Evolutionary conservation across 2,888 invertebrate species (phyloP), one percentile per base, ranked within the genome.

Genomic region (Leptura quadrifasciata): DNA sequence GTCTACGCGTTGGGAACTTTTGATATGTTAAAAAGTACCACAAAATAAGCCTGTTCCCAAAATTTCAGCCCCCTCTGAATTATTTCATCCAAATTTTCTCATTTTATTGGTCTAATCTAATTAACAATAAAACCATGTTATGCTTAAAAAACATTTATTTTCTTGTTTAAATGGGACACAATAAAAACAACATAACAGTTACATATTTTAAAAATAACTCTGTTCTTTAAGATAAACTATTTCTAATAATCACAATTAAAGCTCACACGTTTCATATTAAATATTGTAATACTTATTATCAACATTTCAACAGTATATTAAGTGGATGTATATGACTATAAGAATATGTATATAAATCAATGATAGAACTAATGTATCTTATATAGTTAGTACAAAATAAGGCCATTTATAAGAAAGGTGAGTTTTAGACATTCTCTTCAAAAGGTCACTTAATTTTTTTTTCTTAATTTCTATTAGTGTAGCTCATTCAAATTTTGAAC

Each of bases 201-300:
- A 55, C 68, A 55, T 31, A 27, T 55, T 24, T n/a, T 67, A 54
- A n/a, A 67, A 54, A 15, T 24, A 55, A 55, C 18, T 68, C 35
- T 68, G 10, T 47, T 65, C 17, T 54, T 55, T 47, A 27, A 60
- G 21, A 31, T 17, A 9, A 27, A 55, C 55, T 68, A 68, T 31
- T 17, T 57, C 68, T 68, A 68, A 15, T 52, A 55, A 68, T 68
- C 68, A 68, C 68, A 68, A 52, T 68, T 68, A 68, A 68, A 68
- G 68, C 68, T 68, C 68, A 68, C 68, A 68, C 54, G 17, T 55
- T 68, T 68, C 18, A 52, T 55, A 31, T 57, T 55, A 54, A 55
- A 55, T 54, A 67, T 17, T 61, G 24, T 63, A 68, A 55, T 57
- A 68, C 35, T 68, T 27, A 9, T 68, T 27, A 9, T 64, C 24